Percentiles rank a stretch among this genome's conserved stretches.
phyloP scores from a whole-genome alignment of 2,888 invertebrate species.

The Apoderus coryli region DNA sequence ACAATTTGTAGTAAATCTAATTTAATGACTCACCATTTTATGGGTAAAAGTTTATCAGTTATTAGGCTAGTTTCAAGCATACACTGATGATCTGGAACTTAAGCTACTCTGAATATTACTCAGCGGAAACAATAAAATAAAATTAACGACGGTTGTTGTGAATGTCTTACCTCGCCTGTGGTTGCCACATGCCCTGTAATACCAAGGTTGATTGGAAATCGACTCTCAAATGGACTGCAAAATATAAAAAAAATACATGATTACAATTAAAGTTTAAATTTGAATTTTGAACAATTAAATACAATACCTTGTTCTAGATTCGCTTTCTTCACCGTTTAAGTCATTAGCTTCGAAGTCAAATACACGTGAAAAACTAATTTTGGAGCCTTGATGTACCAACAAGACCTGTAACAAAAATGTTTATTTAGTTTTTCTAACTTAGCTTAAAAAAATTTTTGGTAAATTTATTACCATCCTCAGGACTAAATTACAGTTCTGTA shows the following conservation, averaged over 20 bases:
- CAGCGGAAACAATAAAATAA: too few species aligned
- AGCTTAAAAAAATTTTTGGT: too few species aligned
- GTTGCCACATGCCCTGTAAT: conserved; percentile 91
- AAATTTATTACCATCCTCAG: too few species aligned
- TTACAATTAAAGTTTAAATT: not conserved
- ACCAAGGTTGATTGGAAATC: conserved; percentile 90
- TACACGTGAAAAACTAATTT: conserved; percentile 84
- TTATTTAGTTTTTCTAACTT: too few species aligned
- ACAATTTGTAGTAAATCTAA: too few species aligned
- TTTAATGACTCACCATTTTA: too few species aligned
- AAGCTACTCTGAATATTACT: too few species aligned
- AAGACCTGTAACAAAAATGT: conserved; percentile 49
- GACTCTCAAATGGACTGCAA: conserved; percentile 72
- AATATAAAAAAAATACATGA: conserved; percentile 11
- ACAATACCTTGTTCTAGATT: conserved; percentile 55
- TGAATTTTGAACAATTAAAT: too few species aligned
- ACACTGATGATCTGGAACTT: not conserved
- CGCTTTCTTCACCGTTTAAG: conserved; percentile 65
- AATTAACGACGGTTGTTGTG: too few species aligned
- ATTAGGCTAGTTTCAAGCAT: too few species aligned
- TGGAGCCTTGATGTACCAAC: conserved; percentile 78
- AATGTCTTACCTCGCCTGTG: conserved; percentile 86
- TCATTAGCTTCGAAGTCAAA: conserved; percentile 90
- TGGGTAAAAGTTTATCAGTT: too few species aligned
- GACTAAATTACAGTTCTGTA: too few species aligned